Conservation (phyloP, 1,140 invertebrate species). For the Drosophila mojavensis region DNA sequence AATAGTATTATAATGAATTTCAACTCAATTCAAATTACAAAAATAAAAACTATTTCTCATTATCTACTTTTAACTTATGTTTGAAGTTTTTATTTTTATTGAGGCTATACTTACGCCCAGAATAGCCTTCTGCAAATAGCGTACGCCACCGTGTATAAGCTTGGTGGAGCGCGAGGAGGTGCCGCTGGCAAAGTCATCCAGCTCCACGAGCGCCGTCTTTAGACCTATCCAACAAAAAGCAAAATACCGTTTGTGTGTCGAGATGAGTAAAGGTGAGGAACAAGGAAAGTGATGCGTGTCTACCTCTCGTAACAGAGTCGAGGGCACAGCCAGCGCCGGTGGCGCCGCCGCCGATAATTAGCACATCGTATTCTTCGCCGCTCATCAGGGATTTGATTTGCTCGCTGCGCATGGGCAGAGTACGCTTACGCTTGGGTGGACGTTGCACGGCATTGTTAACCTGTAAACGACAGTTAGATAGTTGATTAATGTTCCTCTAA, state of each 20-base stretch:
- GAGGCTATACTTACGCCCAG: constrained; percentile 85
- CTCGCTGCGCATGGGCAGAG: constrained; percentile 91
- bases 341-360: constrained; percentile 98
- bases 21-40: too few species aligned
- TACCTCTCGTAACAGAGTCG: constrained; percentile 93
- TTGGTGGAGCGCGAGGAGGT: constrained; percentile 98
- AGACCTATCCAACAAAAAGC: constrained; percentile 84
- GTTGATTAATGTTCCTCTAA: background rate
- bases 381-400: constrained; percentile 92
- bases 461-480: constrained; percentile 9
- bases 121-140: constrained; percentile 99
- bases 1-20: too few species aligned
- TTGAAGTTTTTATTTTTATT: too few species aligned
- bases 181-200: constrained; percentile 98
- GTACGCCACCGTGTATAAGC: constrained; percentile 99
- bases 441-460: constrained; percentile 84
- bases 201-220: constrained; percentile 97
- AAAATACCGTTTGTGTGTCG: background rate
- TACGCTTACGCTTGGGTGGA: constrained; percentile 87
- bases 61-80: too few species aligned
- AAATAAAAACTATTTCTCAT: too few species aligned
- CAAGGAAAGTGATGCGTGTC: too few species aligned
- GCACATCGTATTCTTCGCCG: constrained; percentile 93
- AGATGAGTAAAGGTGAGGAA: too few species aligned
- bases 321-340: constrained; percentile 97